Evolutionary conservation across 2,888 invertebrate genomes (phyloP).

Genomic region (Nematopogon swammerdamellus): DNA sequence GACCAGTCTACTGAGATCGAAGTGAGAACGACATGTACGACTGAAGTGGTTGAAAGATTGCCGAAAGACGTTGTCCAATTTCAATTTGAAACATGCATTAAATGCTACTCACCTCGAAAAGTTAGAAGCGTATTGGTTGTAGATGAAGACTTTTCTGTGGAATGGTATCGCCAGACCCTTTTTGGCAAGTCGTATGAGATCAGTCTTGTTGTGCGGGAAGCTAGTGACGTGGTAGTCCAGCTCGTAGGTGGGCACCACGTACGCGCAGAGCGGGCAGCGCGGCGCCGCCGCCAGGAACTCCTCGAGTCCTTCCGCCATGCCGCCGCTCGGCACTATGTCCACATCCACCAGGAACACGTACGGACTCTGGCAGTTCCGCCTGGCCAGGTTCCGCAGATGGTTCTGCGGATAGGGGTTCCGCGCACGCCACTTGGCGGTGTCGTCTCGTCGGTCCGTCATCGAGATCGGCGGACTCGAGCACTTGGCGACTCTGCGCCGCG

Average conservation of each 20-base stretch:
- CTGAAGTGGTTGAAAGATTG: no score
- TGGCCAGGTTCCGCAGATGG: conserved; percentile 80
- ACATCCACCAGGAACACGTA: conserved; percentile 85
- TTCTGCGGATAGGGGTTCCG: conserved; percentile 85
- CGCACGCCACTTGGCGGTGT: conserved; percentile 69
- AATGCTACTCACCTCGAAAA: conserved; percentile 78
- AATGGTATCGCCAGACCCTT: conserved; percentile 84
- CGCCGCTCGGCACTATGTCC: conserved; percentile 79
- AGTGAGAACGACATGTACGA: no score
- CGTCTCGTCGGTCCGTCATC: conserved; percentile 55
- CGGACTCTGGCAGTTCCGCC: conserved; percentile 78
- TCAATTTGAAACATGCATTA: no score
- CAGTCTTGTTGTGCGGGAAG: conserved; percentile 79
- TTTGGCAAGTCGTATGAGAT: conserved; percentile 69
- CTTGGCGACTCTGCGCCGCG: conserved; percentile 37
- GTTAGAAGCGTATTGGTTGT: conserved; percentile 90
- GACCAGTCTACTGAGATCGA: no score
- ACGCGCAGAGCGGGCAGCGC: conserved; percentile 69
- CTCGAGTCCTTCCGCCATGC: conserved; percentile 68
- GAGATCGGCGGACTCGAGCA: conserved; percentile 70
- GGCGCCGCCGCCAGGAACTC: conserved; percentile 61
- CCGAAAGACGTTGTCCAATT: no score
- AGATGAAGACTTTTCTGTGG: conserved; percentile 88
- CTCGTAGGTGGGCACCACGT: conserved; percentile 89
- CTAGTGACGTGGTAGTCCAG: conserved; percentile 69